phyloP scores from a whole-genome alignment of 1,140 invertebrate genomes.

The Asbolus verrucosus region DNA sequence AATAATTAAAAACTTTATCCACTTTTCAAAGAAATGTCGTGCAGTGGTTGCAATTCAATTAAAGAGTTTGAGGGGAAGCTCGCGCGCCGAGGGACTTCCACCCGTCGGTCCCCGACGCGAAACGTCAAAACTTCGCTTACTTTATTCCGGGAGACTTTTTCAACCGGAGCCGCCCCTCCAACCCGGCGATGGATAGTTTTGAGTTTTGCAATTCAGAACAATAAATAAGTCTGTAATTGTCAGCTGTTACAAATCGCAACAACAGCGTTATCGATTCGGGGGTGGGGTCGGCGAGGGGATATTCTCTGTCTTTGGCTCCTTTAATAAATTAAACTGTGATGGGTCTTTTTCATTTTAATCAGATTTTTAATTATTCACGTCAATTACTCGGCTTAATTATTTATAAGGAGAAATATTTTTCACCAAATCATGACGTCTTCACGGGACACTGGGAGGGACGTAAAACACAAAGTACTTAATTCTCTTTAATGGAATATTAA shows the following conservation, averaged over 20 bases:
- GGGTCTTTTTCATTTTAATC: conserved; percentile 3
- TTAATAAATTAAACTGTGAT: conserved; percentile 1
- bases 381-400: neutral
- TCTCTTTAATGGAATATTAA: conserved; percentile 53
- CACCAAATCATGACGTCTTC: conserved; percentile 8
- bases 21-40: conserved; percentile 62
- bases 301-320: neutral
- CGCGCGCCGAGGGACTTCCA: conserved; percentile 21
- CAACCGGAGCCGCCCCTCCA: too few species aligned
- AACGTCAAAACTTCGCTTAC: conserved; percentile 59
- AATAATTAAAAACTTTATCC: conserved; percentile 64
- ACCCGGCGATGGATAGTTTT: neutral
- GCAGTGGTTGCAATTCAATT: conserved; percentile 63
- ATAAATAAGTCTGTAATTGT: conserved; percentile 39
- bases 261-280: conserved; percentile 4
- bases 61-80: conserved; percentile 56
- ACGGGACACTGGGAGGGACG: too few species aligned
- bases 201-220: conserved; percentile 17
- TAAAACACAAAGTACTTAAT: conserved; percentile 42
- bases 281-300: neutral
- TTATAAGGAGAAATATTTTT: conserved; percentile 1
- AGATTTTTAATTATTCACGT: conserved; percentile 5
- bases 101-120: conserved; percentile 41
- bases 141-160: conserved; percentile 45
- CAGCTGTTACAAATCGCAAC: conserved; percentile 20